A percentile compares a stretch with the other conserved stretches of the same genome.
Conservation (phyloP, 2,888 invertebrate genomes). For the Drosophila melanocephala region DNA sequence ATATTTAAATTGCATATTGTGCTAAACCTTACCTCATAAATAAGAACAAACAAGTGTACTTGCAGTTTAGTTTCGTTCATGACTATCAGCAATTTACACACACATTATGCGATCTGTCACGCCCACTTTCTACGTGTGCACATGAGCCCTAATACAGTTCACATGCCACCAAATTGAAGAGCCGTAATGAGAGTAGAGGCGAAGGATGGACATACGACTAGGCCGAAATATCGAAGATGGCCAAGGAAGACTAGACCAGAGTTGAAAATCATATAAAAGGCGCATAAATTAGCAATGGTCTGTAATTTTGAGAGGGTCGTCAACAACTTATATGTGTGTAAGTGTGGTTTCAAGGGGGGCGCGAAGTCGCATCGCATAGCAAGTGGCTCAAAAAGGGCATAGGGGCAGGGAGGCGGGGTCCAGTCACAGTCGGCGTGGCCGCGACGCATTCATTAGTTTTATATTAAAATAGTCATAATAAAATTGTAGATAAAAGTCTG, state of each 20-base stretch:
- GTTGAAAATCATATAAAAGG: constrained; percentile 73
- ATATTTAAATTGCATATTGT: neutral
- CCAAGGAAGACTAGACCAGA: constrained; percentile 30
- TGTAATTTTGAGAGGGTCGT: constrained; percentile 78
- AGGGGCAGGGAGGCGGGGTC: constrained; percentile 1
- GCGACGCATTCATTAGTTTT: constrained; percentile 79
- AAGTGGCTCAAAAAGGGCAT: constrained; percentile 17
- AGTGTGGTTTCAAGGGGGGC: constrained; percentile 29
- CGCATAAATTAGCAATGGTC: constrained; percentile 82
- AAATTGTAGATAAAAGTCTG: constrained; percentile 74
- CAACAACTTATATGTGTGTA: constrained; percentile 65
- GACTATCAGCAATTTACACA: constrained; percentile 43
- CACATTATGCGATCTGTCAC: constrained; percentile 57
- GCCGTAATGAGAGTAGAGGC: constrained; percentile 34
- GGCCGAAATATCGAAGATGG: constrained; percentile 16
- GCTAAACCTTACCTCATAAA: neutral
- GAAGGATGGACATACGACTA: constrained; percentile 28
- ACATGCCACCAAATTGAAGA: constrained; percentile 18
- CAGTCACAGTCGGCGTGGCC: constrained; percentile 70
- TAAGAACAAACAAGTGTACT: constrained; percentile 1
- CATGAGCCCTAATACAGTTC: constrained; percentile 51
- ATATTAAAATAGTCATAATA: constrained; percentile 80
- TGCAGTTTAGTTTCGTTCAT: constrained; percentile 37
- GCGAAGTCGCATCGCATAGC: constrained; percentile 41
- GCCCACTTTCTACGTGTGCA: constrained; percentile 47